A percentile compares a stretch with the other conserved stretches of the same genome.
These are phyloP conservation scores for Eledona agricola DNA, from an alignment of 2,888 invertebrate genomes.

Conservation along the genomic window DNA sequence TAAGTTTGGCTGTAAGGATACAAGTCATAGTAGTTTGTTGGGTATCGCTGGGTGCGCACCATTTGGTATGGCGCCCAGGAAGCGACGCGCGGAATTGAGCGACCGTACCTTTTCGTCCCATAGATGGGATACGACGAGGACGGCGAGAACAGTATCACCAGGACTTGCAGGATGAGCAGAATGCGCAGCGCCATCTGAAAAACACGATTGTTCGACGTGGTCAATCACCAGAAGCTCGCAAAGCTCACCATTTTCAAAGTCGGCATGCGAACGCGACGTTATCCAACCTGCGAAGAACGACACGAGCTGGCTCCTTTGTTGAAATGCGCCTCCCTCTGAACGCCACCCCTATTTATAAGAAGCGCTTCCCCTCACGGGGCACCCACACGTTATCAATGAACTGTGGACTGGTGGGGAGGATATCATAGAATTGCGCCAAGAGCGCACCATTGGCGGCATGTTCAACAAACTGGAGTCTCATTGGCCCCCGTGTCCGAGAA, in stretches of 20 bases:
- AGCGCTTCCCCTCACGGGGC: conserved; percentile 58
- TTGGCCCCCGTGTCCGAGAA: conserved; percentile 52
- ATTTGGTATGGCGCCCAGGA: conserved; percentile 54
- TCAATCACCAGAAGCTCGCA: conserved; percentile 2
- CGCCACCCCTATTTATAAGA: conserved; percentile 58
- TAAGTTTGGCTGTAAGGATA: conserved; percentile 66
- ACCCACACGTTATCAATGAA: conserved; percentile 79
- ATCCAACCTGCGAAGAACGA: conserved; percentile 3
- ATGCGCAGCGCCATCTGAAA: conserved; percentile 57
- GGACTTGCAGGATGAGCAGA: conserved; percentile 53
- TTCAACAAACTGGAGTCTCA: conserved; percentile 51
- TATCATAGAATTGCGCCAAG: conserved; percentile 55
- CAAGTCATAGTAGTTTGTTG: conserved; percentile 61
- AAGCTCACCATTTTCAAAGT: conserved; percentile 28
- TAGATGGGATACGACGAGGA: conserved; percentile 57
- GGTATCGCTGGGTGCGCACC: conserved; percentile 62
- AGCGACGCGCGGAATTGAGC: conserved; percentile 37
- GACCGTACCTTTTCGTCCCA: conserved; percentile 61
- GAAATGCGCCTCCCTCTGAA: conserved; percentile 55
- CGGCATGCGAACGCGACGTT: conserved; percentile 10
- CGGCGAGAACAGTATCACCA: conserved; percentile 52
- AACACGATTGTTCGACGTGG: conserved; percentile 12
- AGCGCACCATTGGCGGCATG: conserved; percentile 53
- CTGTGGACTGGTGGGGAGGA: conserved; percentile 57
- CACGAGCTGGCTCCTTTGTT: conserved; percentile 29